Conservation (phyloP, 1,140 invertebrate species). For the Heterodera carotae region DNA sequence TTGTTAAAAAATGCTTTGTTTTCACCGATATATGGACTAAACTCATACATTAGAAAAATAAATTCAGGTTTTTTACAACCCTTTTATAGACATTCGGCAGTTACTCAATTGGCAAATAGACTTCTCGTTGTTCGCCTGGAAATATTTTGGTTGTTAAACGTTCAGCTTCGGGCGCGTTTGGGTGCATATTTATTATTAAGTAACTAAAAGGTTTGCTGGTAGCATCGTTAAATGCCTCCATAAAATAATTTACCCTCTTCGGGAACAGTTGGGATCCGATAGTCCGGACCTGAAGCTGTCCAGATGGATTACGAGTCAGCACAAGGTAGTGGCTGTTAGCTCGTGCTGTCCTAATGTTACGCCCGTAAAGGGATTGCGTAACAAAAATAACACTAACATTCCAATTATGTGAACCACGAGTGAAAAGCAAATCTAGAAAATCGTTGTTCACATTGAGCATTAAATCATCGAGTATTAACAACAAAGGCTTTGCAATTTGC, state of each 20-base stretch:
- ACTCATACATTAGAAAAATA: background rate
- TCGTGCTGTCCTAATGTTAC: background rate
- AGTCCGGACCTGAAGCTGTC: conserved; percentile 4
- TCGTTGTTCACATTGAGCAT: conserved; percentile 15
- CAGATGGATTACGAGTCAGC: conserved; percentile 2
- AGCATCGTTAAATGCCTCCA: background rate
- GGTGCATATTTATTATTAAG: conserved; percentile 1
- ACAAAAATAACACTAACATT: conserved; percentile 20
- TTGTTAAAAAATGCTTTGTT: background rate
- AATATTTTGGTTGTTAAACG: conserved; percentile 7
- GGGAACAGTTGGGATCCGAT: conserved; percentile 11
- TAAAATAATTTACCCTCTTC: background rate
- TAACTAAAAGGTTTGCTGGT: background rate
- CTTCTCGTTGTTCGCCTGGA: background rate
- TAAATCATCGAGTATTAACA: conserved; percentile 4
- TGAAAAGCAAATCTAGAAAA: conserved; percentile 11
- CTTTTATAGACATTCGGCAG: background rate
- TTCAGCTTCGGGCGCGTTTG: background rate
- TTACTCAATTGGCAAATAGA: background rate
- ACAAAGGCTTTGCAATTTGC: background rate
- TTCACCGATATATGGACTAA: background rate
- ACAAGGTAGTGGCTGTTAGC: conserved; percentile 16
- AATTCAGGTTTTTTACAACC: background rate
- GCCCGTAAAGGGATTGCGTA: background rate
- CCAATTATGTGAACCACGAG: background rate